A percentile compares a stretch with the other conserved stretches of the same genome.
Conservation (phyloP, 1,140 invertebrate species). For the Bombus terrestris region DNA sequence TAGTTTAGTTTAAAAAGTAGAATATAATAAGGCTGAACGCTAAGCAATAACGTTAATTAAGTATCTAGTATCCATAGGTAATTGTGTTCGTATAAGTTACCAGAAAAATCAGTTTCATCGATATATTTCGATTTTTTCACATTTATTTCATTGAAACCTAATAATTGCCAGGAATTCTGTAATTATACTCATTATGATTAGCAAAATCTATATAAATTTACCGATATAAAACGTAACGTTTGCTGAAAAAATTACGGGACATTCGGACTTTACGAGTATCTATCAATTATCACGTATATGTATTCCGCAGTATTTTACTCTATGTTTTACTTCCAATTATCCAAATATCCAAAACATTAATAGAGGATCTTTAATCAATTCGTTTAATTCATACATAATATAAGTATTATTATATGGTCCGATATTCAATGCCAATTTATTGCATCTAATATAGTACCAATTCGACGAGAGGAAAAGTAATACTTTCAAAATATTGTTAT, state of each 20-base stretch:
- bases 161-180: background rate
- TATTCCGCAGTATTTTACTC: background rate
- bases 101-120: background rate
- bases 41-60: background rate
- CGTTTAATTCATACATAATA: too few relatives aligned
- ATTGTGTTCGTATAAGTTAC: background rate
- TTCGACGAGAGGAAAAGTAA: too few relatives aligned
- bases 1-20: background rate
- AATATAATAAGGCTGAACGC: background rate
- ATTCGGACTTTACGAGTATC: too few relatives aligned
- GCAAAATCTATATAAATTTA: too few relatives aligned
- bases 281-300: too few relatives aligned
- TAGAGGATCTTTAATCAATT: too few relatives aligned
- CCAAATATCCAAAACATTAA: background rate
- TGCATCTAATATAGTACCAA: too few relatives aligned
- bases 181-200: background rate
- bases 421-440: too few relatives aligned
- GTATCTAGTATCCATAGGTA: background rate
- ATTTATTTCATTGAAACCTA: background rate
- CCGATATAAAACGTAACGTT: background rate
- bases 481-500: too few relatives aligned
- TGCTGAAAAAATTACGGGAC: background rate
- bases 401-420: too few relatives aligned
- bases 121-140: background rate
- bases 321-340: background rate